Evolutionary conservation across 2,797 vertebrate species (phyloP).

Genomic region (Pseudocheirus occidentalis): DNA sequence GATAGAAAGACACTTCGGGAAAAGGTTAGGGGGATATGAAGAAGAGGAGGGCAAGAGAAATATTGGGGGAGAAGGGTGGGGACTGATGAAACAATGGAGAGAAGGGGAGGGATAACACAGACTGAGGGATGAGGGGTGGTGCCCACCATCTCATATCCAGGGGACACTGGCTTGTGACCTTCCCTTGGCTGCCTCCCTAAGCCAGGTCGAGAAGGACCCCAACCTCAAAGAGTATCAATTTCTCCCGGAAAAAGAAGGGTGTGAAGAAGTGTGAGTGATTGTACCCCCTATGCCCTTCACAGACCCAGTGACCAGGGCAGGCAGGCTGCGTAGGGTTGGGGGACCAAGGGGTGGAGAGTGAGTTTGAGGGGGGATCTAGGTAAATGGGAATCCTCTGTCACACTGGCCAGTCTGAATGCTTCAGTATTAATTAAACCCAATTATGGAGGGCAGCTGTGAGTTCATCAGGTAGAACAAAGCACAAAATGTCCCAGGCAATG

Average conservation of each 20-base stretch:
- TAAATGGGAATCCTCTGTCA: neutral
- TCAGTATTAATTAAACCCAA: neutral
- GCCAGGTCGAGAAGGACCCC: neutral
- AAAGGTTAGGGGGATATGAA: neutral
- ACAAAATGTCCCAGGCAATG: neutral
- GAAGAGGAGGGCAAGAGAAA: neutral
- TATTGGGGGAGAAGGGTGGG: neutral
- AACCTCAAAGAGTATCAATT: neutral
- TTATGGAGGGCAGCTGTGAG: neutral
- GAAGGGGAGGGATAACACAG: neutral
- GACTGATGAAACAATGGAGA: neutral
- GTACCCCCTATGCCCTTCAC: too few relatives aligned
- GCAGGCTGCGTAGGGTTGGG: neutral
- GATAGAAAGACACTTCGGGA: neutral
- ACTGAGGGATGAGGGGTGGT: neutral
- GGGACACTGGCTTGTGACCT: neutral
- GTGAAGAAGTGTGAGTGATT: neutral
- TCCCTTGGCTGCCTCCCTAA: neutral
- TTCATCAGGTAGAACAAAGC: conserved; percentile 58
- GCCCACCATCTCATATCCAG: neutral
- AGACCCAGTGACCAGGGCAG: neutral
- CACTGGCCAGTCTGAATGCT: neutral
- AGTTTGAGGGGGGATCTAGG: neutral
- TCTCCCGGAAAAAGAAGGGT: neutral
- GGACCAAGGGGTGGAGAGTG: neutral